A percentile compares a stretch with the other conserved stretches of the same genome.
Evolutionary conservation across 2,797 vertebrate genomes (phyloP).

Genomic region (Phrynocephalus guinanensis): DNA sequence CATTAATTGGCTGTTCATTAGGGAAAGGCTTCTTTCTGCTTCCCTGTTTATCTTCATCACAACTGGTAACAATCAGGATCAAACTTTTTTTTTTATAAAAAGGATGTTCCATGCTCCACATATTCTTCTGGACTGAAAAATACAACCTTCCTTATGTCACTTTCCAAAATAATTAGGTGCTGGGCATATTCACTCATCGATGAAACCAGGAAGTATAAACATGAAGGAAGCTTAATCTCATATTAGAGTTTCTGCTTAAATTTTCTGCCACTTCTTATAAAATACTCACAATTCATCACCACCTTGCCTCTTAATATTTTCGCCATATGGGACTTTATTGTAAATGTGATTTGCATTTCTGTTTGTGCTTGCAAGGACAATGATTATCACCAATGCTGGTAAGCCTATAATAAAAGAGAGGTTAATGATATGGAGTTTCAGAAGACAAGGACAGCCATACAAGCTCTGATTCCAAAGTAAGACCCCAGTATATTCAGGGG

Average conservation of each 20-base stretch:
- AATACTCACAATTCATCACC: slow-evolving; percentile 90
- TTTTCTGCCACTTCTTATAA: background rate
- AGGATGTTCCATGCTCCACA: background rate
- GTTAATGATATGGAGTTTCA: background rate
- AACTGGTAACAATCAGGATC: background rate
- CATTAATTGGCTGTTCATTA: background rate
- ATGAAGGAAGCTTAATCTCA: background rate
- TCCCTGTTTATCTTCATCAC: background rate
- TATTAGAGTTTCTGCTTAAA: background rate
- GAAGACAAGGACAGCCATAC: background rate
- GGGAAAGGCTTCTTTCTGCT: background rate
- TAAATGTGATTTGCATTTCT: slow-evolving; percentile 78
- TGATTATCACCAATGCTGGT: slow-evolving; percentile 85
- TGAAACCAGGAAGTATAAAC: background rate
- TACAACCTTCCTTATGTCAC: background rate
- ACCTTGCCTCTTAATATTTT: slow-evolving; percentile 69
- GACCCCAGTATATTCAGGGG: too few species aligned
- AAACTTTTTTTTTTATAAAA: background rate
- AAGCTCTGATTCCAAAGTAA: background rate
- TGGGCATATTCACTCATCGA: background rate
- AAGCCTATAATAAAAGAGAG: slow-evolving; percentile 82
- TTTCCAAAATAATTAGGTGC: background rate
- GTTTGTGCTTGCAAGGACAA: slow-evolving; percentile 84
- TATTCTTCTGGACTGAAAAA: background rate
- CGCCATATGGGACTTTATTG: slow-evolving; percentile 80